phyloP scores from a whole-genome alignment of 2,797 vertebrate species.

The Myoxocephalus aenaeus region DNA sequence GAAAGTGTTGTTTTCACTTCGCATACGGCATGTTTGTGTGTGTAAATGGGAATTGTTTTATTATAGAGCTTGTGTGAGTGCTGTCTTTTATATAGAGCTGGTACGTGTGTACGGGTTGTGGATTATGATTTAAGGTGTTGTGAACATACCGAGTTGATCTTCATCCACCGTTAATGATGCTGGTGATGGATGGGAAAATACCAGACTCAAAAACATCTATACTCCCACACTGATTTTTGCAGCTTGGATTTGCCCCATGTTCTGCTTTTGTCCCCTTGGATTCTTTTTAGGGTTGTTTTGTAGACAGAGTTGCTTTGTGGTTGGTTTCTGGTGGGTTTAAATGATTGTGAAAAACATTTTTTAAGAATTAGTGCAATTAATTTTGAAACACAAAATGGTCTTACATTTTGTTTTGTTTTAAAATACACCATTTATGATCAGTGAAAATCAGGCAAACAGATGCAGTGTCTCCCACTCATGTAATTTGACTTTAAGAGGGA shows the following conservation, averaged over 20 bases:
- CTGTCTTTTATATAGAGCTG: not conserved
- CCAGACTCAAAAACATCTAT: conserved; percentile 32
- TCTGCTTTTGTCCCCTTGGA: conserved; percentile 1
- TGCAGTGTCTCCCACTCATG: not conserved
- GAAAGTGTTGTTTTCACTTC: conserved; percentile 49
- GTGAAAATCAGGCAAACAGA: not conserved
- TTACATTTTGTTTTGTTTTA: not conserved
- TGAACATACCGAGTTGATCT: conserved; percentile 51
- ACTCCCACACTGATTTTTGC: conserved; percentile 7
- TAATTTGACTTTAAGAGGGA: conserved; percentile 6
- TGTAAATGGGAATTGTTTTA: conserved; percentile 23
- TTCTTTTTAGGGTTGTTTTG: conserved; percentile 17
- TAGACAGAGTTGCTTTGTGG: conserved; percentile 29
- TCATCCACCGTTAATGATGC: conserved; percentile 42
- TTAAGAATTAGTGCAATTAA: not conserved
- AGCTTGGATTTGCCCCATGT: not conserved
- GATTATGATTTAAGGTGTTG: conserved; percentile 41
- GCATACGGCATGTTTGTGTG: conserved; percentile 10
- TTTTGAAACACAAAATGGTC: conserved; percentile 12
- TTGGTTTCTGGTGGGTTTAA: conserved; percentile 1
- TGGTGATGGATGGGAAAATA: conserved; percentile 51
- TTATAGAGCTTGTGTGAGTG: conserved; percentile 11
- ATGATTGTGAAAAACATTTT: conserved; percentile 12
- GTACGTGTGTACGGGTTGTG: conserved; percentile 4
- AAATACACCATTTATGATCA: not conserved